Conservation (phyloP, 2,113 vertebrate genomes). For the Mustela lutreola region DNA sequence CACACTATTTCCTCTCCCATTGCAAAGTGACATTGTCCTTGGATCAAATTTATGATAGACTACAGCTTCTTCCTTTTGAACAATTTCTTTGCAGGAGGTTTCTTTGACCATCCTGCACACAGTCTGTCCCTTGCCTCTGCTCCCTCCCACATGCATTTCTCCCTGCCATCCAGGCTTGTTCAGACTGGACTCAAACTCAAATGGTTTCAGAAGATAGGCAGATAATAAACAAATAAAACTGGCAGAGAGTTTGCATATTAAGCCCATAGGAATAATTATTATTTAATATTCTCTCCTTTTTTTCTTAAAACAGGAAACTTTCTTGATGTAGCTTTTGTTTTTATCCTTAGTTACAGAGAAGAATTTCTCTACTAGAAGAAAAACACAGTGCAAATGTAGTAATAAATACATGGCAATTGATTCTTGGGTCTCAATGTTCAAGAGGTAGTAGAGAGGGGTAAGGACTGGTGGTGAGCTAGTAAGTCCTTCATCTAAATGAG, state of each 20-base stretch:
- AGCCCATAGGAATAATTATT: neutral
- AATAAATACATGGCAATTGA: neutral
- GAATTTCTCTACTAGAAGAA: neutral
- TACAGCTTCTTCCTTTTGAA: neutral
- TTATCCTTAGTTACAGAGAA: neutral
- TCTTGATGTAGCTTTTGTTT: conserved; percentile 5
- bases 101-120: neutral
- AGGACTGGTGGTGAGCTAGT: neutral
- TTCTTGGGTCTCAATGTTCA: neutral
- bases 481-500: neutral
- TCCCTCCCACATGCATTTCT: neutral
- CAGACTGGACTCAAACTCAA: neutral
- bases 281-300: neutral
- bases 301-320: neutral
- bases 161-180: neutral
- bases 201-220: neutral
- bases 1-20: neutral
- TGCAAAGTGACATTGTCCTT: neutral
- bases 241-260: neutral
- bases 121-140: neutral
- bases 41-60: neutral
- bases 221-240: neutral
- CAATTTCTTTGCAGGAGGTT: neutral
- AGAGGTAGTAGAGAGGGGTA: neutral
- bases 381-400: neutral